phyloP scores from a whole-genome alignment of 1,140 invertebrate species.

The Pseudomyrmex flavicornis region DNA sequence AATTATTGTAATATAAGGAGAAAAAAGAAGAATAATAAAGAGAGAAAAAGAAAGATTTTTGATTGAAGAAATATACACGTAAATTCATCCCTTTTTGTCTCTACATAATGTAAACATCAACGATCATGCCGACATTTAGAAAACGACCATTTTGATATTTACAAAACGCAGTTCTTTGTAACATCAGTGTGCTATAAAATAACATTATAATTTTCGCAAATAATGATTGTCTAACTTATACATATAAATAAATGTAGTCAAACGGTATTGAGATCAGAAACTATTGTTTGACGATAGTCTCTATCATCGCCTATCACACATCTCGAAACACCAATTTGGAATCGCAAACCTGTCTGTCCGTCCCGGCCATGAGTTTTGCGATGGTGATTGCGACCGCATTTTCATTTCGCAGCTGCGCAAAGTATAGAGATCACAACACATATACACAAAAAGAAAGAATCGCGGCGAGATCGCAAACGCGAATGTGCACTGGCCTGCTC shows the following conservation, averaged over 20 bases:
- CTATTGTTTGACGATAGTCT: not conserved
- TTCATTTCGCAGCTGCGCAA: not conserved
- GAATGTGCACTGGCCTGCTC: conserved; percentile 82
- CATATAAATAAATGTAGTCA: conserved; percentile 42
- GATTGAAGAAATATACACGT: too few relatives aligned
- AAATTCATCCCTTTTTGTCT: too few relatives aligned
- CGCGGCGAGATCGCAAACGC: conserved; percentile 76
- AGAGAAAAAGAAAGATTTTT: too few relatives aligned
- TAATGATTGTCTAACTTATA: conserved; percentile 28
- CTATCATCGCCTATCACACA: not conserved
- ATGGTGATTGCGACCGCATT: conserved; percentile 38
- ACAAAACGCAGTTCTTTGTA: too few relatives aligned
- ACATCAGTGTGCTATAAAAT: not conserved
- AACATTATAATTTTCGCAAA: conserved; percentile 33
- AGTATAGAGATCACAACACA: not conserved
- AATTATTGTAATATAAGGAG: too few relatives aligned
- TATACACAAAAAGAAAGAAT: conserved; percentile 41
- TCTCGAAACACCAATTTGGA: conserved; percentile 45
- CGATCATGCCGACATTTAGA: too few relatives aligned
- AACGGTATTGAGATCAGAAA: conserved; percentile 35
- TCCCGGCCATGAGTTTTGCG: not conserved
- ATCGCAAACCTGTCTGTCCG: not conserved
- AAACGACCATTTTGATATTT: too few relatives aligned
- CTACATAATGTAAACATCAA: too few relatives aligned
- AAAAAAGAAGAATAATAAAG: too few relatives aligned